phyloP scores from a whole-genome alignment of 2,888 invertebrate genomes.

The Rhyacophila evoluta region DNA sequence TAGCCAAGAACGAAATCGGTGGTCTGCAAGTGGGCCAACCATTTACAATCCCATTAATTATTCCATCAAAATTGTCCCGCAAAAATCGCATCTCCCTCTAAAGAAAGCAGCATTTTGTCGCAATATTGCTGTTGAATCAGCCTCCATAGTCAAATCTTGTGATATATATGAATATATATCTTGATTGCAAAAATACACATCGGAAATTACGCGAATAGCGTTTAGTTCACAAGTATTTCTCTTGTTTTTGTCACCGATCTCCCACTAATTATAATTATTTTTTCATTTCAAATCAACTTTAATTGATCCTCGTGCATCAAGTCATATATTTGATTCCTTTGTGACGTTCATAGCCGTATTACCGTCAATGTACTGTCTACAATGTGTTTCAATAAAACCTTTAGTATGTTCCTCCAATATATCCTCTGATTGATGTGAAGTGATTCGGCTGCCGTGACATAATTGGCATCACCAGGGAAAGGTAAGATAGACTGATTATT shows the following conservation, averaged over 20 bases:
- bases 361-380: background rate
- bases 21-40: background rate
- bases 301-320: background rate
- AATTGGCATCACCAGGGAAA: background rate
- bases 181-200: background rate
- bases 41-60: background rate
- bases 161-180: background rate
- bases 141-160: background rate
- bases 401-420: background rate
- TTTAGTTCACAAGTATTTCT: background rate
- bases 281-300: background rate
- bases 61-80: background rate
- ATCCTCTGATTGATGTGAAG: background rate
- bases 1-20: constrained; percentile 26
- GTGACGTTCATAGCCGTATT: background rate
- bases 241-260: constrained; percentile 4
- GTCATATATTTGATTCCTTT: background rate
- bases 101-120: background rate
- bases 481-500: background rate
- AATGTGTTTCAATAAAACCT: background rate
- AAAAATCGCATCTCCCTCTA: background rate
- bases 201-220: background rate
- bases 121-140: background rate
- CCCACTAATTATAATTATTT: background rate
- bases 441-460: background rate